phyloP scores from a whole-genome alignment of 1,140 invertebrate genomes.

The Meloidogyne chitwoodi region DNA sequence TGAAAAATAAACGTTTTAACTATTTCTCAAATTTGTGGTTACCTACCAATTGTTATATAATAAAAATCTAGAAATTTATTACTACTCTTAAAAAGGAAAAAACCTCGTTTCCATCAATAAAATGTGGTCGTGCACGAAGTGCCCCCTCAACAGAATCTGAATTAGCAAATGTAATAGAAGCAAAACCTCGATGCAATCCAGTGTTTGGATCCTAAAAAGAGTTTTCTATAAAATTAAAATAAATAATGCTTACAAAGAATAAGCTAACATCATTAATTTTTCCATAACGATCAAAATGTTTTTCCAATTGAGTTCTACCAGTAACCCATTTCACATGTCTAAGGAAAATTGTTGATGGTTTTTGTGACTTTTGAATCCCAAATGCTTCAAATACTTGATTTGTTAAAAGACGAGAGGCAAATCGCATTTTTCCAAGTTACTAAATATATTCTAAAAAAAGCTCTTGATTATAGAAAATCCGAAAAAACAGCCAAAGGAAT shows the following conservation, averaged over 20 bases:
- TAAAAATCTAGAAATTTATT: slow-evolving; percentile 18
- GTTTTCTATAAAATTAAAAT: neutral
- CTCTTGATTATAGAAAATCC: too few relatives aligned
- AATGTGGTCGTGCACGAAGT: slow-evolving; percentile 48
- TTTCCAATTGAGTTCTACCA: slow-evolving; percentile 42
- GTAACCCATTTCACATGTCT: slow-evolving; percentile 55
- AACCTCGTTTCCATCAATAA: slow-evolving; percentile 55
- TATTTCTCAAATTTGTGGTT: neutral
- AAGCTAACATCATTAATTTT: slow-evolving; percentile 44
- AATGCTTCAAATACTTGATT: neutral
- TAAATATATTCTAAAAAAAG: neutral
- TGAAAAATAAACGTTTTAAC: too few relatives aligned
- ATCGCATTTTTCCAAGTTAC: neutral
- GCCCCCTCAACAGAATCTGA: slow-evolving; percentile 42
- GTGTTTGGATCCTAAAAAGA: slow-evolving; percentile 49
- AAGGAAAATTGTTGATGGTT: slow-evolving; percentile 32
- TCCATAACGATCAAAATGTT: slow-evolving; percentile 53
- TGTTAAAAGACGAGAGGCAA: neutral
- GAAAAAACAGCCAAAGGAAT: too few relatives aligned
- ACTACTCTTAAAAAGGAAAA: slow-evolving; percentile 29
- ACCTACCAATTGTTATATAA: neutral
- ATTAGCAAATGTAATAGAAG: slow-evolving; percentile 46
- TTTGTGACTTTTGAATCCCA: neutral
- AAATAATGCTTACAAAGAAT: slow-evolving; percentile 49
- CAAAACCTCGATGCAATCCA: slow-evolving; percentile 56